phyloP scores from a whole-genome alignment of 2,797 vertebrate genomes.

The Bovichtus variegatus region DNA sequence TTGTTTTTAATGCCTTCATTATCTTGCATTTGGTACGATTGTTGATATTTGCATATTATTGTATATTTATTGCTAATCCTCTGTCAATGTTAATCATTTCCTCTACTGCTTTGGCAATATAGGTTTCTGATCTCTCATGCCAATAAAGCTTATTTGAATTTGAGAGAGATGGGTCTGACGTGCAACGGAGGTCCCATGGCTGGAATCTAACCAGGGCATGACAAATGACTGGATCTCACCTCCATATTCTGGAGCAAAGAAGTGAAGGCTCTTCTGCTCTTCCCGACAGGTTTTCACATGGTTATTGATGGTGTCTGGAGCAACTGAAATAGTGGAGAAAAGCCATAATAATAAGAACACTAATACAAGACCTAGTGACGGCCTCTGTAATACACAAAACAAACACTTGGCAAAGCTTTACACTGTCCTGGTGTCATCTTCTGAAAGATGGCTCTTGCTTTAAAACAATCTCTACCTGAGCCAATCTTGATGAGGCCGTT shows the following conservation, averaged over 20 bases:
- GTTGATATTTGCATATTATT: too few relatives aligned
- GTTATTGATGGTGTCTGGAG: slow-evolving; percentile 98
- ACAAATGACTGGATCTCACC: slow-evolving; percentile 77
- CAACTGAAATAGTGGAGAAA: slow-evolving; percentile 83
- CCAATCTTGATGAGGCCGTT: slow-evolving; percentile 99
- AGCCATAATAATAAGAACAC: neutral
- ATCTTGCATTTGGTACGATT: too few relatives aligned
- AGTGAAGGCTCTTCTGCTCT: slow-evolving; percentile 99
- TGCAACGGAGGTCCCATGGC: neutral
- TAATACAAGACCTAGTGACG: neutral
- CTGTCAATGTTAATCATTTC: too few relatives aligned
- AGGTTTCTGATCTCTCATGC: too few relatives aligned
- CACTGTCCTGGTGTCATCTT: neutral
- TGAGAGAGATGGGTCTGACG: neutral
- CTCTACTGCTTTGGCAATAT: too few relatives aligned
- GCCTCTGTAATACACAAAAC: neutral
- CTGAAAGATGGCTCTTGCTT: neutral
- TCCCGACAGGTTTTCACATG: slow-evolving; percentile 98
- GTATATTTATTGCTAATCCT: too few relatives aligned
- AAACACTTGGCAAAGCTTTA: neutral
- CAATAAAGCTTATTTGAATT: too few relatives aligned
- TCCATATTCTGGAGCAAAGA: slow-evolving; percentile 98
- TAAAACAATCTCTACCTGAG: slow-evolving; percentile 87
- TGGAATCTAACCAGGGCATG: neutral
- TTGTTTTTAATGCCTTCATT: neutral